Evolutionary conservation across 1,140 invertebrate genomes (phyloP).

Genomic region (Megalopta genalis): DNA sequence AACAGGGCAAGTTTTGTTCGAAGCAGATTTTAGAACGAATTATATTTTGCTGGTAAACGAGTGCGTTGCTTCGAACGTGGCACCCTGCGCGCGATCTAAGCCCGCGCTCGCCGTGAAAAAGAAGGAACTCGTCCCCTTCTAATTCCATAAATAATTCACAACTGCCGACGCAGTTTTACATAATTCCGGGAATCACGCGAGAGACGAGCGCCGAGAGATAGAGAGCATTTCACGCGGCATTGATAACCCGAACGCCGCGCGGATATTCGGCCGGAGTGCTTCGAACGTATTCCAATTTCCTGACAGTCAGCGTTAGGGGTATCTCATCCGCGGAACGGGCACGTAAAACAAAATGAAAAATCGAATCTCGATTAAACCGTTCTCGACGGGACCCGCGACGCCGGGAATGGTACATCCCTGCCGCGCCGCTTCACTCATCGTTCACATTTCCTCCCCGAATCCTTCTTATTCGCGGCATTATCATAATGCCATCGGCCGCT

Average conservation of each 20-base stretch:
- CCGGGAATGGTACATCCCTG: constrained; percentile 53
- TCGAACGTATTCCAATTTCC: constrained; percentile 2
- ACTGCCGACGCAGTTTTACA: neutral
- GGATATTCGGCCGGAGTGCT: neutral
- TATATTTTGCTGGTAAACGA: too few relatives aligned
- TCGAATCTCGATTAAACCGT: constrained; percentile 67
- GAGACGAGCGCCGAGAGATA: neutral
- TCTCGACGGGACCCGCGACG: constrained; percentile 2
- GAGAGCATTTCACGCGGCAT: neutral
- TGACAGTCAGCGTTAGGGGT: neutral
- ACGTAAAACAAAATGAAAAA: constrained; percentile 58
- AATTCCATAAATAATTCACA: neutral
- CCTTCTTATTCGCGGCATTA: constrained; percentile 74
- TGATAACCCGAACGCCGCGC: neutral
- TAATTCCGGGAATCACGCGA: neutral
- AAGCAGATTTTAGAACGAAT: too few relatives aligned
- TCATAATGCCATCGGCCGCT: constrained; percentile 76
- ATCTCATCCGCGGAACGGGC: constrained; percentile 10
- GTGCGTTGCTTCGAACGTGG: too few relatives aligned
- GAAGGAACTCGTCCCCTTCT: neutral
- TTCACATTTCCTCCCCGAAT: constrained; percentile 70
- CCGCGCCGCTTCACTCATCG: constrained; percentile 70
- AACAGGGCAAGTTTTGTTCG: too few relatives aligned
- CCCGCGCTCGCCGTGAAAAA: neutral
- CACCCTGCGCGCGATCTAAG: too few relatives aligned